A percentile compares a stretch with the other conserved stretches of the same genome.
Conservation (phyloP, 2,888 invertebrate genomes). For the Frankliniella intonsa region DNA sequence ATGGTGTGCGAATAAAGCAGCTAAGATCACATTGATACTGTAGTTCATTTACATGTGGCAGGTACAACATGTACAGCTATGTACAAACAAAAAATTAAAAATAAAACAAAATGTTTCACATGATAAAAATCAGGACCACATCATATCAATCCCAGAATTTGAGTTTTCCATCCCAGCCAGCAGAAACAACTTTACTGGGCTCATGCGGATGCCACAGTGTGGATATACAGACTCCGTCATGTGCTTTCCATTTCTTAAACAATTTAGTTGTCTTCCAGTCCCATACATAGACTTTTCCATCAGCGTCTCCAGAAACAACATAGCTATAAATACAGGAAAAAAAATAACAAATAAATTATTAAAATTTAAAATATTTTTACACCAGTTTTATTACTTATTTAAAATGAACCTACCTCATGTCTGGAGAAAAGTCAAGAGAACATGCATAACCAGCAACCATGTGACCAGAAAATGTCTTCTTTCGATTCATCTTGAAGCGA, state of each 20-base stretch:
- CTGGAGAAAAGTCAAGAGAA: conserved; percentile 93
- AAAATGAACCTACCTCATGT: conserved; percentile 72
- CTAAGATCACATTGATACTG: too few relatives aligned
- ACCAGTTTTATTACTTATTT: conserved; percentile 29
- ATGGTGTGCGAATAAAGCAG: too few relatives aligned
- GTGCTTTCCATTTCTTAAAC: conserved; percentile 98
- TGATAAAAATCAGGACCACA: too few relatives aligned
- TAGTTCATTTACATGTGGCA: too few relatives aligned
- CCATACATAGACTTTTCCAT: conserved; percentile 98
- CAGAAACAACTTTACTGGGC: conserved; percentile 93
- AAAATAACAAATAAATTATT: conserved; percentile 32
- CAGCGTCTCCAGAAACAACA: conserved; percentile 95
- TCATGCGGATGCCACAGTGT: conserved; percentile 99
- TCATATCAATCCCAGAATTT: conserved; percentile 91
- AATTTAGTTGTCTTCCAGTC: conserved; percentile 99
- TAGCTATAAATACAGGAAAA: conserved; percentile 67
- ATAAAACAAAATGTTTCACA: too few relatives aligned
- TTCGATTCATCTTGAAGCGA: conserved; percentile 95
- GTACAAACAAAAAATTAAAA: too few relatives aligned
- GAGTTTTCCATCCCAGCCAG: conserved; percentile 98
- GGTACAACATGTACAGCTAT: too few relatives aligned
- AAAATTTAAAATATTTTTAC: conserved; percentile 29
- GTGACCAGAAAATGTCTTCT: conserved; percentile 96
- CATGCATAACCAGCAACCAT: conserved; percentile 99
- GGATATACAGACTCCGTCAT: conserved; percentile 94